These are phyloP conservation scores for Rhinoraja longicauda DNA, from an alignment of 2,797 vertebrate species.

Conservation along the genomic window DNA sequence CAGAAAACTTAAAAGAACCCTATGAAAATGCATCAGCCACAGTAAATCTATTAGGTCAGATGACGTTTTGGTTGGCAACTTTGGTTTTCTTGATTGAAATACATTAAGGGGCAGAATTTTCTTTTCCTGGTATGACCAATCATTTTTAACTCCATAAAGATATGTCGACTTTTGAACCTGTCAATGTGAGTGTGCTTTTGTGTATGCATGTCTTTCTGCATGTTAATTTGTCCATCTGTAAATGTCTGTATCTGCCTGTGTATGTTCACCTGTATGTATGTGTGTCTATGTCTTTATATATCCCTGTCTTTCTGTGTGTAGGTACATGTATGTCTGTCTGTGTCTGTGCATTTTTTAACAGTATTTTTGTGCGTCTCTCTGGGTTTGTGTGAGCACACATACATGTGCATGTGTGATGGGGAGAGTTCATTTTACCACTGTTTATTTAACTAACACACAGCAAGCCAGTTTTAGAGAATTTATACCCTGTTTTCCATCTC, in stretches of 20 bases:
- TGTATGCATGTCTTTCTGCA: too few relatives aligned
- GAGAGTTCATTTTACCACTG: background rate
- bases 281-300: background rate
- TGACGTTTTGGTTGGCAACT: background rate
- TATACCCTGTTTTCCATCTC: background rate
- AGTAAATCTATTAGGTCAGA: background rate
- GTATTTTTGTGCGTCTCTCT: background rate
- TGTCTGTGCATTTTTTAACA: too few relatives aligned
- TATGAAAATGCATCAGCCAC: background rate
- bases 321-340: too few relatives aligned
- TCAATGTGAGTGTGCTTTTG: background rate
- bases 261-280: too few relatives aligned
- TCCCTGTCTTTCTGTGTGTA: background rate
- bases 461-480: background rate
- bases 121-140: background rate
- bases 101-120: background rate
- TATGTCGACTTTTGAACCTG: background rate
- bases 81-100: background rate
- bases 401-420: background rate
- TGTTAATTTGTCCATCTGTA: too few relatives aligned
- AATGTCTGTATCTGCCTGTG: too few relatives aligned
- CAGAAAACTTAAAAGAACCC: background rate
- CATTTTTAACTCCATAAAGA: background rate
- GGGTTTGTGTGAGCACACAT: background rate
- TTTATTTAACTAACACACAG: conserved; percentile 22